Evolutionary conservation across 1,140 invertebrate species (phyloP), one percentile per base, ranked within the genome.

Genomic region (Hydropsyche tenuis): DNA sequence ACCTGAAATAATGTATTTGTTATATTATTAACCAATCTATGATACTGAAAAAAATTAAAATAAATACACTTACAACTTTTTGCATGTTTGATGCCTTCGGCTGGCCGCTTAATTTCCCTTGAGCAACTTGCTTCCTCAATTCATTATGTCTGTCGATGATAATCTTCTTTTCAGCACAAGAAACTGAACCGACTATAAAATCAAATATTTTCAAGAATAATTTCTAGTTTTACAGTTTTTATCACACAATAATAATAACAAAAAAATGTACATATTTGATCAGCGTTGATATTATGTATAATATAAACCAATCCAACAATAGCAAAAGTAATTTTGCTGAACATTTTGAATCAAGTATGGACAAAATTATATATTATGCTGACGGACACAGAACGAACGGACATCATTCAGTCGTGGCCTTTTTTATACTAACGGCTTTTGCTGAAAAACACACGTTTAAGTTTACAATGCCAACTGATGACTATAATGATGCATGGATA

Each of bases 51-150:
- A 37, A 37, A 4, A 37, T 37, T 37, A 4, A 3, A 37, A 37
- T 37, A 37, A 37, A 37, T 51, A n/a, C 27, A 70, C 42, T 71
- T 56, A 75, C 73, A 23, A 75, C 12, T 60, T 45, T 66, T 27
- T 75, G 69, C 70, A 75, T 72, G 42, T 75, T 75, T 25, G 63
- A 60, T n/a, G 74, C 45, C 27, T 63, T 69, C 4, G 74, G 74
- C 62, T 75, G 74, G 6, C 30, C 56, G 0, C 0, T 9, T 6
- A 72, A 42, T 3, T 23, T 48, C 6, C 69, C 74, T 45, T 72
- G 51, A n/a, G 74, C 74, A 14, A 75, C 22, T 18, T 12, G 1
- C 62, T 20, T 56, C 45, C 74, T 66, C 16, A 75, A 43, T 46
- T 72, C 46, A 62, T 75, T 75, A 42, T 72, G 74, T 14, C n/a